Evolutionary conservation across 2,888 invertebrate species (phyloP).

Genomic region (Sinopyrophorus schimmeli): DNA sequence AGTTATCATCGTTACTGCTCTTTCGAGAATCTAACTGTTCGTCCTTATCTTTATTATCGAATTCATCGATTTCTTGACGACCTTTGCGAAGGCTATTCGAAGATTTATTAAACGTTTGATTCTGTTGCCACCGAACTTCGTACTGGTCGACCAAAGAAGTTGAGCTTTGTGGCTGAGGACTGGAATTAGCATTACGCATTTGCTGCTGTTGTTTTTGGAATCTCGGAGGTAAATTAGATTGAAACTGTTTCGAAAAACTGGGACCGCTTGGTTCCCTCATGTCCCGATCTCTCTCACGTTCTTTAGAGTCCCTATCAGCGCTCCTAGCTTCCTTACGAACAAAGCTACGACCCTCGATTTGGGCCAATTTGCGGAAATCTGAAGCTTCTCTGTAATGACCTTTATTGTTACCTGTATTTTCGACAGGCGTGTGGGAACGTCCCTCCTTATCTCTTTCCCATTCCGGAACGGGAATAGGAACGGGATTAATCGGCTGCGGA

Average conservation of each 20-base stretch:
- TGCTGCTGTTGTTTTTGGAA: constrained; percentile 78
- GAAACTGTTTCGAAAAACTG: constrained; percentile 73
- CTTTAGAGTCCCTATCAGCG: constrained; percentile 47
- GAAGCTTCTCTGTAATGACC: constrained; percentile 27
- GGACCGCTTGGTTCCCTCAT: constrained; percentile 61
- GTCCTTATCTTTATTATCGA: constrained; percentile 43
- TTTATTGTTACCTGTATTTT: constrained; percentile 20
- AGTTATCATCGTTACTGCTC: constrained; percentile 48
- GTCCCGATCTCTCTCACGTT: constrained; percentile 52
- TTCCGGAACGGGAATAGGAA: constrained; percentile 58
- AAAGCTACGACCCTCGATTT: constrained; percentile 53
- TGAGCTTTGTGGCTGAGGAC: constrained; percentile 45
- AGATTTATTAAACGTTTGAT: constrained; percentile 29
- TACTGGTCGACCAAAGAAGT: constrained; percentile 39
- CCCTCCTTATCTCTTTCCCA: constrained; percentile 58
- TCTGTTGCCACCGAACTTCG: constrained; percentile 43
- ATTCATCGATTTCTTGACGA: constrained; percentile 29
- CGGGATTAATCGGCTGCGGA: constrained; percentile 54
- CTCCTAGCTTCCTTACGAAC: constrained; percentile 48
- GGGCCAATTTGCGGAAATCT: constrained; percentile 52
- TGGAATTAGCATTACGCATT: constrained; percentile 50
- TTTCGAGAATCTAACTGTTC: constrained; percentile 49
- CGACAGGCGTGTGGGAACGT: constrained; percentile 23
- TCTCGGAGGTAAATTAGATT: constrained; percentile 82
- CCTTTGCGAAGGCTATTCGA: constrained; percentile 19